Base-by-base conservation (phyloP, 2,113 vertebrate species). In the Gambusia affinis region DNA sequence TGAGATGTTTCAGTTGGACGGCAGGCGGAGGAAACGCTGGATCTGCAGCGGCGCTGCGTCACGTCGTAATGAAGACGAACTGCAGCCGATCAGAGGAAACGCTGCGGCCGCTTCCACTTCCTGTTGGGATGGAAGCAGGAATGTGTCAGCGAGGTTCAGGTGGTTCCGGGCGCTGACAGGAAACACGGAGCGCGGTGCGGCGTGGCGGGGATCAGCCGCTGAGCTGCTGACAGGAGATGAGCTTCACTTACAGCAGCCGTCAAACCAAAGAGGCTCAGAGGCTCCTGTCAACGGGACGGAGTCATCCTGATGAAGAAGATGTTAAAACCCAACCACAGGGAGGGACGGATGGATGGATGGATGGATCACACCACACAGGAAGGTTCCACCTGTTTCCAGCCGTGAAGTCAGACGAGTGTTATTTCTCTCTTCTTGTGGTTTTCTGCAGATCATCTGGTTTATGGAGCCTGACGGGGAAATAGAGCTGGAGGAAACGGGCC, bases 171-270 rank as follows among this genome's bases (percentile, higher is more conserved):
- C 19, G 51, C 24, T 57, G 51, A 57, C 8, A 19, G 14, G 35
- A 67, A 67, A 44, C 12, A 28, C 28, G 14, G 4, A 15, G 37
- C 37, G 39, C 5, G 19, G 42, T 27, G n/a, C 47, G n/a, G 11
- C 37, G 12, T 28, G 29, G 29, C 29, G 29, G 24, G 27, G 28
- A 10, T 67, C 39, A 29, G 6, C 17, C 1, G 12, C 0, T 24
- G 10, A 22, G 33, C 66, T 47, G 65, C n/a, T 67, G 24, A 68
- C 67, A 68, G 68, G 37, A 28, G 42, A 47, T 47, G 66, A 35
- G 8, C 2, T 35, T 24, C 24, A 35, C 35, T 64, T 19, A 64
- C 22, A 64, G 4, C 31, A 54, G 51, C 51, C 19, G 8, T 54
- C 51, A 54, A 54, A 54, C 10, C 51, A n/a, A 57, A 57, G 51